phyloP scores from a whole-genome alignment of 2,113 vertebrate species.

The Orientallactaga bullata region DNA sequence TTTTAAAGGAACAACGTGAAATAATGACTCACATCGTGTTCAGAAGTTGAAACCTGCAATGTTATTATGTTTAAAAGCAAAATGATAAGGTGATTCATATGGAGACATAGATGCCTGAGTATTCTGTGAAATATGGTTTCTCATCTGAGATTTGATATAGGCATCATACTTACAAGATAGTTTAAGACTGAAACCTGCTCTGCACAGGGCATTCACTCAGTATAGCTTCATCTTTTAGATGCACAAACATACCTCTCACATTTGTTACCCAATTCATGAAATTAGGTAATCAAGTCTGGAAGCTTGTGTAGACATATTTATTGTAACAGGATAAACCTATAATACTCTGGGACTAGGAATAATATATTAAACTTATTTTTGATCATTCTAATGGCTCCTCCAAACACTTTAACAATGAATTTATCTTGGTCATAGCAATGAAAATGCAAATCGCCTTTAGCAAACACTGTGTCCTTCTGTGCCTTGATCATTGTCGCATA shows the following conservation, averaged over 20 bases:
- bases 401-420: not conserved
- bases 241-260: not conserved
- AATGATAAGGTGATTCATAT: not conserved
- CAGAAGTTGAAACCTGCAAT: slow-evolving; percentile 52
- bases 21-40: slow-evolving; percentile 7
- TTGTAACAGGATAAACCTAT: not conserved
- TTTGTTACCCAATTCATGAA: too few species aligned
- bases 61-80: slow-evolving; percentile 17
- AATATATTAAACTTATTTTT: not conserved
- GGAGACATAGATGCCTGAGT: not conserved
- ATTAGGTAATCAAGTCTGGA: not conserved
- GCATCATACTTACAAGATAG: not conserved
- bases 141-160: not conserved
- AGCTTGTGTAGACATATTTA: not conserved
- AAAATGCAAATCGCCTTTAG: not conserved
- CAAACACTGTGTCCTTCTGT: not conserved
- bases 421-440: not conserved
- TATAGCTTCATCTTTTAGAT: not conserved
- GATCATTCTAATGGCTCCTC: slow-evolving; percentile 3
- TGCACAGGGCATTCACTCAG: not conserved
- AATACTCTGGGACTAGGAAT: not conserved
- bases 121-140: not conserved
- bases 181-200: not conserved
- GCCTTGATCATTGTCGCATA: not conserved
- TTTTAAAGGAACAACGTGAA: slow-evolving; percentile 24